Percentiles rank a stretch among this genome's conserved stretches.
These are phyloP conservation scores for Zapus hudsonius DNA, from an alignment of 2,113 vertebrate species.

Conservation along the genomic window DNA sequence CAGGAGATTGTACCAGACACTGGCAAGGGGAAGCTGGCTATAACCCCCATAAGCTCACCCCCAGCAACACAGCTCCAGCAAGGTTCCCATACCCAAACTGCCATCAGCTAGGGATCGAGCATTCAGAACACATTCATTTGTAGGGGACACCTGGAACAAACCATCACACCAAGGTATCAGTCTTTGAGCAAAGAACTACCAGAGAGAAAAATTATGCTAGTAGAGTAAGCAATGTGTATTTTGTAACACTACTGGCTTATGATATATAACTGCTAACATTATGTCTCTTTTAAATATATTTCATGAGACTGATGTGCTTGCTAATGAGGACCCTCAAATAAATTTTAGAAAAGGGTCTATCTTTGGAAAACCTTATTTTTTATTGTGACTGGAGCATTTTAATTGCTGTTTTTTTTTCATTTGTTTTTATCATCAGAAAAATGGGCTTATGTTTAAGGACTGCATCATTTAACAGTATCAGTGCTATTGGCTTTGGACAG, in stretches of 20 bases:
- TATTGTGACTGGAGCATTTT: neutral
- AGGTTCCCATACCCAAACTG: too few species aligned
- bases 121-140: too few species aligned
- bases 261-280: neutral
- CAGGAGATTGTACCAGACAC: too few species aligned
- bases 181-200: neutral
- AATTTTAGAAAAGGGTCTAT: slow-evolving; percentile 28
- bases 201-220: neutral
- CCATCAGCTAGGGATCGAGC: too few species aligned
- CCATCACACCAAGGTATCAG: too few species aligned
- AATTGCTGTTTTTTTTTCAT: neutral
- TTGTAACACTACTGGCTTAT: neutral
- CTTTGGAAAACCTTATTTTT: slow-evolving; percentile 7
- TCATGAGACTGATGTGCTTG: too few species aligned
- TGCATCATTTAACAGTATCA: slow-evolving; percentile 26
- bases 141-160: too few species aligned
- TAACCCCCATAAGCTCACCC: too few species aligned
- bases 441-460: neutral
- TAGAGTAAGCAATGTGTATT: neutral
- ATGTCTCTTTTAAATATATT: neutral
- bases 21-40: too few species aligned
- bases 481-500: slow-evolving; percentile 10
- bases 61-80: too few species aligned
- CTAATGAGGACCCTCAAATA: neutral
- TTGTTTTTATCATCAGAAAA: slow-evolving; percentile 2